phyloP scores from a whole-genome alignment of 2,797 vertebrate genomes.

The Hippocampus kuda region DNA sequence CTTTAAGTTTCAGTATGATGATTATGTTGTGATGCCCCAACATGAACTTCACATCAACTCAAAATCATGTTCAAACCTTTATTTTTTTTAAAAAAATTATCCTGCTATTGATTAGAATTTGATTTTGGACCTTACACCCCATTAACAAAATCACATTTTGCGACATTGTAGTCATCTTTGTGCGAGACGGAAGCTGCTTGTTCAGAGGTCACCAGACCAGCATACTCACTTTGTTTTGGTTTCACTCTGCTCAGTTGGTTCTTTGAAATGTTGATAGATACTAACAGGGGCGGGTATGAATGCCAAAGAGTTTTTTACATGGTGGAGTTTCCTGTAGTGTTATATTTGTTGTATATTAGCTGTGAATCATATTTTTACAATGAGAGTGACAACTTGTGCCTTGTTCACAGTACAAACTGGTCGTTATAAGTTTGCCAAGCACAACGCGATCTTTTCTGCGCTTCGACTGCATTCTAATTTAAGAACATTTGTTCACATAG shows the following conservation, averaged over 20 bases:
- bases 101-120: too few relatives aligned
- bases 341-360: conserved; percentile 40
- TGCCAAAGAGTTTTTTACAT: conserved; percentile 6
- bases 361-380: conserved; percentile 19
- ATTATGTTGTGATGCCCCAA: too few relatives aligned
- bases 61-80: too few relatives aligned
- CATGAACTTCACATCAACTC: too few relatives aligned
- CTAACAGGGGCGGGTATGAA: conserved; percentile 12
- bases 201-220: conserved; percentile 44
- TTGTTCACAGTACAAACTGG: conserved; percentile 11
- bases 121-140: background rate
- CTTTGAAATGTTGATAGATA: conserved; percentile 47
- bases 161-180: background rate
- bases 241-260: conserved; percentile 34
- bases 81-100: too few relatives aligned
- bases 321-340: conserved; percentile 6
- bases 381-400: conserved; percentile 6
- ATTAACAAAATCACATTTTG: background rate
- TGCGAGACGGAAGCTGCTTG: conserved; percentile 12
- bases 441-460: background rate
- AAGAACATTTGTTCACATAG: too few relatives aligned
- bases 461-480: too few relatives aligned
- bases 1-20: too few relatives aligned
- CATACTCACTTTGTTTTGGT: conserved; percentile 51
- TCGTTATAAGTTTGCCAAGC: background rate